phyloP scores from a whole-genome alignment of 2,113 vertebrate species.

The Oryzias melastigma region DNA sequence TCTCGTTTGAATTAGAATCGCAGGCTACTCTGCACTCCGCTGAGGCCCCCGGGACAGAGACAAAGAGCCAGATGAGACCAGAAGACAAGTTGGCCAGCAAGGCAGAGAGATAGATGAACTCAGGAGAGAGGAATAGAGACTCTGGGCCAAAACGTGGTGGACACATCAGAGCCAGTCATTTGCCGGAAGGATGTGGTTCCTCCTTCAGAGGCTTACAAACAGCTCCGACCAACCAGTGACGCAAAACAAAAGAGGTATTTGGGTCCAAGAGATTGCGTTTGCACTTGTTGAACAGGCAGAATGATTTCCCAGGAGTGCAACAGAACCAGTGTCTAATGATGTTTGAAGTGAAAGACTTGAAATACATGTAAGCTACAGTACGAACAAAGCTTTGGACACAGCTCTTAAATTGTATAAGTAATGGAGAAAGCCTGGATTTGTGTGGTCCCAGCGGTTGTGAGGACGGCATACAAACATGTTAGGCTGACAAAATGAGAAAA shows the following conservation, averaged over 20 bases:
- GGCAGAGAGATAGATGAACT: slow-evolving; percentile 63
- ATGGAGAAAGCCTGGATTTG: slow-evolving; percentile 13
- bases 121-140: slow-evolving; percentile 36
- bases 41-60: slow-evolving; percentile 59
- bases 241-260: slow-evolving; percentile 22
- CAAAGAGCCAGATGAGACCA: slow-evolving; percentile 54
- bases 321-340: slow-evolving; percentile 8
- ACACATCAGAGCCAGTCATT: slow-evolving; percentile 51
- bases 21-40: slow-evolving; percentile 52
- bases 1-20: slow-evolving; percentile 66
- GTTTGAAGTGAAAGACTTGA: slow-evolving; percentile 18
- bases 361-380: neutral
- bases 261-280: slow-evolving; percentile 11
- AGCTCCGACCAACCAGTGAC: slow-evolving; percentile 30
- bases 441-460: slow-evolving; percentile 35
- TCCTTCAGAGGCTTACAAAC: neutral
- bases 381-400: slow-evolving; percentile 30
- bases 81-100: slow-evolving; percentile 52
- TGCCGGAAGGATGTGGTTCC: slow-evolving; percentile 27
- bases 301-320: slow-evolving; percentile 18
- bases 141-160: slow-evolving; percentile 54
- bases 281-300: slow-evolving; percentile 49
- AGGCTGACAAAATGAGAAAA: slow-evolving; percentile 25
- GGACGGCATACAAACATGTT: slow-evolving; percentile 41
- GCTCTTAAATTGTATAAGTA: slow-evolving; percentile 28